A percentile compares a stretch with the other conserved stretches of the same genome.
Evolutionary conservation across 2,888 invertebrate genomes (phyloP).

Genomic region (Callyntrura guangdongensis): DNA sequence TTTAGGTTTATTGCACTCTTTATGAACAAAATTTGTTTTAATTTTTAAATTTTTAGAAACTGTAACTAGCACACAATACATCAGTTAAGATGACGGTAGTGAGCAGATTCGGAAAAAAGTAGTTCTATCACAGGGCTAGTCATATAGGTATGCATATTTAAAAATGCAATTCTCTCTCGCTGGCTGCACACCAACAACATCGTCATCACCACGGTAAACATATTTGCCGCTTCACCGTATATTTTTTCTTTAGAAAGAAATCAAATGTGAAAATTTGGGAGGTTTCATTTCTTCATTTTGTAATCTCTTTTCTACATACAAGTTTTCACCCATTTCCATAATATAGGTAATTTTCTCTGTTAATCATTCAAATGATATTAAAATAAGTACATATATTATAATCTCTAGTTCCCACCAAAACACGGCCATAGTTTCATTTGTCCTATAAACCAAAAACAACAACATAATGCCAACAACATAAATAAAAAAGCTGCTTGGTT

Average conservation of each 20-base stretch:
- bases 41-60: constrained; percentile 36
- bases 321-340: constrained; percentile 8
- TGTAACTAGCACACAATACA: constrained; percentile 17
- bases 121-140: neutral
- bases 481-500: constrained; percentile 28
- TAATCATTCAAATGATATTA: constrained; percentile 39
- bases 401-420: neutral
- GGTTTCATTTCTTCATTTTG: constrained; percentile 14
- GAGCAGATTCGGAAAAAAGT: neutral
- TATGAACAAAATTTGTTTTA: constrained; percentile 11
- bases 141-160: neutral
- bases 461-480: constrained; percentile 26
- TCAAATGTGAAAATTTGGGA: constrained; percentile 6
- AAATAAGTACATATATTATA: constrained; percentile 1
- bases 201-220: constrained; percentile 8
- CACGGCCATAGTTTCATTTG: neutral
- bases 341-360: constrained; percentile 2
- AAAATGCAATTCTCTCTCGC: neutral
- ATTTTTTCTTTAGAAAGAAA: constrained; percentile 22
- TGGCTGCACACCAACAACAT: neutral
- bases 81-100: constrained; percentile 17
- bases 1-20: constrained; percentile 34
- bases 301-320: neutral
- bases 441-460: constrained; percentile 1
- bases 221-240: constrained; percentile 45